Conservation (phyloP, 2,888 invertebrate species). For the Trissolcus japonicus region DNA sequence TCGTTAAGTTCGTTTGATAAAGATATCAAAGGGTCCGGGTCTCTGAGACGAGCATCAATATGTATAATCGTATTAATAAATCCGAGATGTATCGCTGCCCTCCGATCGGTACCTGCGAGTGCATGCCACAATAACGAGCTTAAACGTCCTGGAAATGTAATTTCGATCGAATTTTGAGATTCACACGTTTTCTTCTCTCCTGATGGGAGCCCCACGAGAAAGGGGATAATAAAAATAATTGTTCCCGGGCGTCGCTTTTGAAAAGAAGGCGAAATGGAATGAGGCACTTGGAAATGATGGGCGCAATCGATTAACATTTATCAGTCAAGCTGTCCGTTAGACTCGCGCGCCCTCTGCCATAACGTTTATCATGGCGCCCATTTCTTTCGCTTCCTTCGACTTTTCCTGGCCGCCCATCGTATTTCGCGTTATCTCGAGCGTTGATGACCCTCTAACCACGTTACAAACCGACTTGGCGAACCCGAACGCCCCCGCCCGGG, state of each 20-base stretch:
- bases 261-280: conserved; percentile 13
- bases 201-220: neutral
- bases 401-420: conserved; percentile 48
- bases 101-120: too few relatives aligned
- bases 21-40: conserved; percentile 20
- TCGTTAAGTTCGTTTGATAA: conserved; percentile 38
- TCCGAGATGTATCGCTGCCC: too few relatives aligned
- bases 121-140: too few relatives aligned
- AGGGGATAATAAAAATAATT: conserved; percentile 28
- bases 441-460: conserved; percentile 67
- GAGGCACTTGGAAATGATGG: conserved; percentile 37
- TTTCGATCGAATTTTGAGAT: conserved; percentile 2
- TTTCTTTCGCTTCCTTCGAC: conserved; percentile 58
- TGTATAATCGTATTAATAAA: too few relatives aligned
- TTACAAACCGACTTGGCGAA: conserved; percentile 66
- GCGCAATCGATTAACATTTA: conserved; percentile 53
- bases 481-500: conserved; percentile 65
- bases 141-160: neutral
- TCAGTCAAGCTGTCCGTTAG: conserved; percentile 47
- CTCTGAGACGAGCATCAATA: too few relatives aligned
- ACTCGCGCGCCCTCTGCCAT: conserved; percentile 33
- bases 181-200: conserved; percentile 12
- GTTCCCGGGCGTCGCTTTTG: conserved; percentile 6
- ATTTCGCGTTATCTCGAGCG: conserved; percentile 62
- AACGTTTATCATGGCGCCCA: conserved; percentile 55